phyloP scores from a whole-genome alignment of 1,140 invertebrate species.

The Drosophila arawakana region DNA sequence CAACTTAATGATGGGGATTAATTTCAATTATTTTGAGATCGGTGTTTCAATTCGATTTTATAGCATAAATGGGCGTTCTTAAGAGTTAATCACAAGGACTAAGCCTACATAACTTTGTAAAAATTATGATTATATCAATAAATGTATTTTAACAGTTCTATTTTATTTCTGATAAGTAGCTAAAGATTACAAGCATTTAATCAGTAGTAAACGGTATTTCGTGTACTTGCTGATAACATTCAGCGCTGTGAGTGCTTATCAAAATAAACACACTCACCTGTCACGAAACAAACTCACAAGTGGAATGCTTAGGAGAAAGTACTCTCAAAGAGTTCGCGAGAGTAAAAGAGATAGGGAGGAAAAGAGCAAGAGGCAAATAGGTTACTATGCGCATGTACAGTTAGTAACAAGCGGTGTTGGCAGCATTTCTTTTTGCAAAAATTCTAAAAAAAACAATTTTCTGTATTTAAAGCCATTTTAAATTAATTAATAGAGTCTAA shows the following conservation, averaged over 20 bases:
- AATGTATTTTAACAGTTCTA: no score
- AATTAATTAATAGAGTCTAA: no score
- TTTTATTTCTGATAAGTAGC: no score
- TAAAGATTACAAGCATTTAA: no score
- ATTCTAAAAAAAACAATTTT: no score
- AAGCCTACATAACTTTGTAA: no score
- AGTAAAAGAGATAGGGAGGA: background rate
- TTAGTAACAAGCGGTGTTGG: background rate
- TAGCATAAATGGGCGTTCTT: no score
- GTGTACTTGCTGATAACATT: background rate
- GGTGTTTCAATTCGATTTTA: background rate
- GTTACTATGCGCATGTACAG: conserved; percentile 30
- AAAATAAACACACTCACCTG: background rate
- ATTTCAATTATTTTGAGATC: background rate
- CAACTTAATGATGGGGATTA: conserved; percentile 16
- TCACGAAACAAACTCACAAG: background rate
- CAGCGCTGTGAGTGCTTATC: background rate
- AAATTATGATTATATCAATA: no score
- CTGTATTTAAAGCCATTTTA: no score
- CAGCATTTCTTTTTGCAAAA: no score
- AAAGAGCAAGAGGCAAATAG: background rate
- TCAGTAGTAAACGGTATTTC: no score
- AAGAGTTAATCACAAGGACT: no score
- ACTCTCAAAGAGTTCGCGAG: background rate
- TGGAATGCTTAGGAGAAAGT: background rate